Conservation (phyloP, 2,113 vertebrate genomes). For the Zosterops lateralis region DNA sequence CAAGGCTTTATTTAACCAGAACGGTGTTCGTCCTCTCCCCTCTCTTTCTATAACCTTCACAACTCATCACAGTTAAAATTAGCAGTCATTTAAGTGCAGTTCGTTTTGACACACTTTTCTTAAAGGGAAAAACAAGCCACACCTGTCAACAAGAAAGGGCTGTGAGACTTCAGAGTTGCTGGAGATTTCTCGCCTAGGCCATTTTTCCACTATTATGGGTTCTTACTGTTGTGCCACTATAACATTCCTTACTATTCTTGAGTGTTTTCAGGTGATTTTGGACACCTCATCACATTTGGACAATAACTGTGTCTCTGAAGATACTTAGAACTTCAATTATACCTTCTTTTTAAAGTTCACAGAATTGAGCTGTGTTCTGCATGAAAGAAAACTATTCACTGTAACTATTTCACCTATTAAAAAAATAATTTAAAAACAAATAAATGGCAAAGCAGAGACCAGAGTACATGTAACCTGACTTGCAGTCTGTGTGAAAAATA, state of each 20-base stretch:
- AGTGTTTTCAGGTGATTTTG: background rate
- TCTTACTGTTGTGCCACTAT: background rate
- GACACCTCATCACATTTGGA: background rate
- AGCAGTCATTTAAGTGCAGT: background rate
- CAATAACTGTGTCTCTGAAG: background rate
- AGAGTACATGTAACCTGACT: background rate
- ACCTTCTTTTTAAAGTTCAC: background rate
- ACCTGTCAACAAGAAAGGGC: background rate
- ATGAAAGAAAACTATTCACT: background rate
- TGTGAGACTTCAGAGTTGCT: background rate
- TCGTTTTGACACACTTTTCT: background rate
- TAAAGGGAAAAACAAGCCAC: background rate
- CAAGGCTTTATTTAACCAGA: background rate
- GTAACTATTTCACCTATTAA: background rate
- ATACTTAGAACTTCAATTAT: background rate
- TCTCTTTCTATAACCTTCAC: background rate
- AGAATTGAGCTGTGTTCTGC: background rate
- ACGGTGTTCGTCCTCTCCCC: background rate
- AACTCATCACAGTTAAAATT: background rate
- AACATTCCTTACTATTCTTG: background rate
- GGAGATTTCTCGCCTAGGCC: background rate
- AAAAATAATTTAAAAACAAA: background rate
- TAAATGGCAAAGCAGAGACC: background rate
- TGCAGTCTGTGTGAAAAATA: background rate
- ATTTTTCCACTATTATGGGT: accelerated